Evolutionary conservation across 2,797 vertebrate species (phyloP).

Genomic region (Chelidonichthys spinosus): DNA sequence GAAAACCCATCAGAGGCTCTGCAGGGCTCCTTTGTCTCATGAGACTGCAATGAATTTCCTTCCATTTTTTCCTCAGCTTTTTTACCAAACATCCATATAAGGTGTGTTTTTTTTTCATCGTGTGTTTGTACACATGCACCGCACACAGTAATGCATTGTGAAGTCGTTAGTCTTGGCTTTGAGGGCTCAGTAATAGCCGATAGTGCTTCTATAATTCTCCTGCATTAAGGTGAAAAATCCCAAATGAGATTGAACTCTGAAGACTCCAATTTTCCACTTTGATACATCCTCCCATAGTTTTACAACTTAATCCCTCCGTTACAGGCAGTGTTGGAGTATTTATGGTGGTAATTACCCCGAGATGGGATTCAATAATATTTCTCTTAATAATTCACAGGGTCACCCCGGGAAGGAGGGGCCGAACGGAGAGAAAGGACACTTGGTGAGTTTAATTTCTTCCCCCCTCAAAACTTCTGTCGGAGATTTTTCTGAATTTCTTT

Average conservation of each 20-base stretch:
- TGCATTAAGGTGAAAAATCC: slow-evolving; percentile 58
- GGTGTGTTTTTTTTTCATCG: slow-evolving; percentile 32
- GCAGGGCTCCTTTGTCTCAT: slow-evolving; percentile 55
- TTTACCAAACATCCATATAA: slow-evolving; percentile 25
- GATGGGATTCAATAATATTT: slow-evolving; percentile 69
- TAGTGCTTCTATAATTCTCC: slow-evolving; percentile 39
- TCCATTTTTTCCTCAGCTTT: slow-evolving; percentile 20
- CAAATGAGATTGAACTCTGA: slow-evolving; percentile 59
- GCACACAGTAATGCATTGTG: slow-evolving; percentile 20
- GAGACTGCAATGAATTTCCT: slow-evolving; percentile 67
- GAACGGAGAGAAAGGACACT: slow-evolving; percentile 92
- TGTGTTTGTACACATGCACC: slow-evolving; percentile 25
- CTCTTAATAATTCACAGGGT: slow-evolving; percentile 86
- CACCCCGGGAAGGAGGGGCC: slow-evolving; percentile 99
- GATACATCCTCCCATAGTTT: slow-evolving; percentile 54
- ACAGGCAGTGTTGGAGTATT: slow-evolving; percentile 57
- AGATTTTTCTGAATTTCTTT: slow-evolving; percentile 11
- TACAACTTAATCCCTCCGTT: slow-evolving; percentile 57
- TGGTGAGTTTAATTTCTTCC: slow-evolving; percentile 80
- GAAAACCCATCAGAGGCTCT: slow-evolving; percentile 57
- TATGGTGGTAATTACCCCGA: slow-evolving; percentile 67
- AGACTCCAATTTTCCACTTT: slow-evolving; percentile 55
- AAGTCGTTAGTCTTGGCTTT: slow-evolving; percentile 43
- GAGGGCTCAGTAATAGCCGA: slow-evolving; percentile 50
- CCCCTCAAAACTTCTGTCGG: background rate